Conservation (phyloP, 2,888 invertebrate species). For the Pyrochroa serraticornis region DNA sequence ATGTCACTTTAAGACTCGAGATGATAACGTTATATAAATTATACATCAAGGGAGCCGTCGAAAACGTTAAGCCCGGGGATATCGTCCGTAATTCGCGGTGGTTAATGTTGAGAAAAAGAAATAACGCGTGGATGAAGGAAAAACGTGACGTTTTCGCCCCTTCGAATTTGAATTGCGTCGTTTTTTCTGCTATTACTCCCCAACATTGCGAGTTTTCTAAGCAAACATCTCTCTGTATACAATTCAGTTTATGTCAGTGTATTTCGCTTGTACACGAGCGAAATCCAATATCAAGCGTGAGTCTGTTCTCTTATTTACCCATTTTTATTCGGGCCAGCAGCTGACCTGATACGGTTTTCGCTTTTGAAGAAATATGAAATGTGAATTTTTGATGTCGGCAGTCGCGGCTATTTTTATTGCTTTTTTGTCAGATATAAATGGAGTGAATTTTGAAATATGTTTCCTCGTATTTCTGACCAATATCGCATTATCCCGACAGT, state of each 20-base stretch:
- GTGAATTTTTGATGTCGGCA: conserved; percentile 30
- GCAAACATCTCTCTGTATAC: not conserved
- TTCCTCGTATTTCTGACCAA: conserved; percentile 5
- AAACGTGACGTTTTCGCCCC: no score
- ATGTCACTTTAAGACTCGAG: conserved; percentile 1
- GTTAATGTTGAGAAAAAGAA: conserved; percentile 1
- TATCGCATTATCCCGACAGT: not conserved
- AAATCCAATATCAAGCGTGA: conserved; percentile 27
- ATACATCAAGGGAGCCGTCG: conserved; percentile 5
- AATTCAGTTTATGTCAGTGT: not conserved
- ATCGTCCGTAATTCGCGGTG: not conserved
- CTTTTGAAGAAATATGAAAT: conserved; percentile 25
- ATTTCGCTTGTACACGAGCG: not conserved
- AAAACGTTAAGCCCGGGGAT: not conserved
- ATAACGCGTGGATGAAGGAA: no score
- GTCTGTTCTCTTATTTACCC: conserved; percentile 28
- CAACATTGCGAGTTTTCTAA: not conserved
- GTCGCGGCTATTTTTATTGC: conserved; percentile 18
- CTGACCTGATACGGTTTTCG: conserved; percentile 24
- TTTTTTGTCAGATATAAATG: conserved; percentile 20
- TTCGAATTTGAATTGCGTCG: no score
- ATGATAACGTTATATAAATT: conserved; percentile 11
- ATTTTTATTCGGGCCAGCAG: conserved; percentile 29
- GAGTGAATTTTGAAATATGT: conserved; percentile 14
- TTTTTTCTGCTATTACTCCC: no score